These are phyloP conservation scores for Dynastes hyllus DNA, from an alignment of 2,888 invertebrate genomes.

Conservation along the genomic window DNA sequence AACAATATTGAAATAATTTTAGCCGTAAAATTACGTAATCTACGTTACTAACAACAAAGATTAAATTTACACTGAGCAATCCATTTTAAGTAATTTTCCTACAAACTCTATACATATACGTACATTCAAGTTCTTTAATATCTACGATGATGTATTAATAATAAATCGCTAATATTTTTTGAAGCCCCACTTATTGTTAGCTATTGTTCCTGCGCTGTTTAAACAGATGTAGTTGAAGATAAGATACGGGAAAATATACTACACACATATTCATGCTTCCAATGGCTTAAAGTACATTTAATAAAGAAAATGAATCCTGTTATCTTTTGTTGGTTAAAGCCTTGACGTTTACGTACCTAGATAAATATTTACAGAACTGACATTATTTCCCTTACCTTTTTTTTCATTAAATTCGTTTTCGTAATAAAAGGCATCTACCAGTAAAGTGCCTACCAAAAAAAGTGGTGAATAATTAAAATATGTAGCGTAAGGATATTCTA, in stretches of 20 bases:
- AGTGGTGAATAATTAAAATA: not conserved
- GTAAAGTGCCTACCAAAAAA: not conserved
- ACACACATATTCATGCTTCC: conserved; percentile 30
- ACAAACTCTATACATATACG: not conserved
- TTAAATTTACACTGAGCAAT: too few relatives aligned
- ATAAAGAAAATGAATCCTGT: conserved; percentile 44
- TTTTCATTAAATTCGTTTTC: conserved; percentile 16
- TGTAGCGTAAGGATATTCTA: not conserved
- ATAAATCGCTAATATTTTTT: conserved; percentile 16
- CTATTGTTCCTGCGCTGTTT: conserved; percentile 32
- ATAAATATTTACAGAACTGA: conserved; percentile 38
- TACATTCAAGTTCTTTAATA: not conserved
- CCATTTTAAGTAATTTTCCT: not conserved
- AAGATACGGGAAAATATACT: conserved; percentile 41
- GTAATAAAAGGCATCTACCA: conserved; percentile 13
- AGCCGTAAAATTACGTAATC: not conserved
- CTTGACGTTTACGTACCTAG: conserved; percentile 31
- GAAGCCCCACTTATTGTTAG: conserved; percentile 11
- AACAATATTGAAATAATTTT: too few relatives aligned
- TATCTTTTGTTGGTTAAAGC: conserved; percentile 44
- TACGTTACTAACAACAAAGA: conserved; percentile 6
- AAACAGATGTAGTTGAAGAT: conserved; percentile 48
- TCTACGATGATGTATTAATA: not conserved
- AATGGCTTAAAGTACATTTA: conserved; percentile 44
- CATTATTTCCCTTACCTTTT: conserved; percentile 24